Evolutionary conservation across 2,888 invertebrate species (phyloP), one percentile per base, ranked within the genome.

Genomic region (Erebia palarica): DNA sequence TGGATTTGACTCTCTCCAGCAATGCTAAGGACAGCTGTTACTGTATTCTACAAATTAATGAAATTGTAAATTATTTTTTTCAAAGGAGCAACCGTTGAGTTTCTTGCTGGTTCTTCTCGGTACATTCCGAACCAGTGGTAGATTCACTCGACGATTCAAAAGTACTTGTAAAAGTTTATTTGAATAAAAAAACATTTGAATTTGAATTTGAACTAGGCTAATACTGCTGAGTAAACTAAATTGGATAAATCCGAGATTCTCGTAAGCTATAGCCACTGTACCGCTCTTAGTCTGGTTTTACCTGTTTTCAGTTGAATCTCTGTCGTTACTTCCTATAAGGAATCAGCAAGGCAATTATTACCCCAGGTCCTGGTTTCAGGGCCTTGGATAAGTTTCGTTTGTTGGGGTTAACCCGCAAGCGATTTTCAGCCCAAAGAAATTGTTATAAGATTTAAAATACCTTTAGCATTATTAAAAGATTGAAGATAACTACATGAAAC

Each of bases 361-460:
- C 64, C 75, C 73, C 71, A 76, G 76, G 76, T 76, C 76, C 59
- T 69, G 70, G 61, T 68, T 49, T 69, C 72, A 70, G 70, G 65
- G 49, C 57, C 70, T 70, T 57, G 57, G 47, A 61, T 53, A 42
- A 36, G 36, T 64, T 71, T 64, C 59, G 64, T 53, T 65, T 49
- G 61, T 51, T 65, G 58, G 58, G 21, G 11, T 14, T 47, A n/a
- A 60, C 59, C 11, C 44, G 10, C 58, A 71, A 63, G 18, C 42
- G 18, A 71, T 53, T 71, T 21, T 69, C 27, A 58, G 68, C 66
- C 61, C 11, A 69, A 65, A 1, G 0, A 0, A 10, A 1, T 27
- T 2, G 18, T 0, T 0, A 36, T 71, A 69, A 63, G 68, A 10
- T 42, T 42, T 49, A 65, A 68, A 47, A 18, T 47, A 5, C 5